Base-by-base conservation (phyloP, 2,888 invertebrate species). In the Chloroclystis v-ata region DNA sequence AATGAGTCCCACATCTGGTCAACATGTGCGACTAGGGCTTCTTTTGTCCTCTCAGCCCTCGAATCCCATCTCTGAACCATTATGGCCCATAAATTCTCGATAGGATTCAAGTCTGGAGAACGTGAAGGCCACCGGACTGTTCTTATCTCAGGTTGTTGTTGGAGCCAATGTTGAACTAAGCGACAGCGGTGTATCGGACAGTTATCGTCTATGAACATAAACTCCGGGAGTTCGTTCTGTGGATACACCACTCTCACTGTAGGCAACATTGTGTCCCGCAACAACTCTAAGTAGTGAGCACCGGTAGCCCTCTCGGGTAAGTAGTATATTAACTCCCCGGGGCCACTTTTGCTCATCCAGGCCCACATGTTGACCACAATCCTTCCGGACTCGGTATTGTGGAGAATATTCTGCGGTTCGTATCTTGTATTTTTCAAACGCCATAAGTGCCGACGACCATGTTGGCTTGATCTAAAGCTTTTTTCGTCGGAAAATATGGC, bases 401-500 rank as follows among this genome's bases (percentile, higher is more conserved):
- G 8, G 25, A 11, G 10, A 11, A 37, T 7, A 14, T 37, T 37
- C 2, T n/a, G 20, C 9, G 24, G 41, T 16, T 52, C 48, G 24
- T 49, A 54, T 24, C 54, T 20, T 0, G 45, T 41, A 40, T 49
- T 54, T 25, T 52, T 40, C 37, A 49, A 47, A 45, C 58, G 51
- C 58, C 54, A 50, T 51, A 54, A 43, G 29, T 52, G 33, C 44
- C 41, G 54, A 46, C 51, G 53, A 30, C 56, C 53, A 1, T 28
- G 1, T 11, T 53, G 28, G 20, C 49, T 50, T 0, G 56, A 52
- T 8, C 47, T 49, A 41, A 52, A 54, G 12, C 24, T 10, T n/a
- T 54, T 55, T 43, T 56, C 50, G 24, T 55, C 55, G 10, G 48
- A 45, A 51, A 57, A 57, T 47, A 57, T 51, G 29, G 53, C 49